These are phyloP conservation scores for Betta splendens DNA, from an alignment of 2,797 vertebrate species.

Conservation along the genomic window DNA sequence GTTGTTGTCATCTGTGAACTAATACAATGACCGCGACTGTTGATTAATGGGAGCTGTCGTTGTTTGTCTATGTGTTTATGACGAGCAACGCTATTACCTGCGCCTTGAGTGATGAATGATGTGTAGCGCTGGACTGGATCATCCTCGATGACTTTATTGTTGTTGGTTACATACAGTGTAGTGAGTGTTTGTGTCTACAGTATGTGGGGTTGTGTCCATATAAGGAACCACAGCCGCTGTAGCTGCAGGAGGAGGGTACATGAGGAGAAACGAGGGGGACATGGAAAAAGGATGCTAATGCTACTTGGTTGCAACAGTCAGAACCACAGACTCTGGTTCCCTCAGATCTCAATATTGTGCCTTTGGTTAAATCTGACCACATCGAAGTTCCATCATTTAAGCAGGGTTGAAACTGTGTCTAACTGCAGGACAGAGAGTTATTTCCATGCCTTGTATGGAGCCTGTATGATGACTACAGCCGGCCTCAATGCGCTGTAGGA, in stretches of 20 bases:
- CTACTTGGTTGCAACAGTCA: conserved; percentile 26
- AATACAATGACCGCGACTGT: conserved; percentile 12
- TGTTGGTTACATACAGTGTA: no score
- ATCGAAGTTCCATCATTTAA: background rate
- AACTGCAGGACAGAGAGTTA: background rate
- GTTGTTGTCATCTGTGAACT: conserved; percentile 15
- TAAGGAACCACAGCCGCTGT: conserved; percentile 40
- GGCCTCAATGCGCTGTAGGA: conserved; percentile 23
- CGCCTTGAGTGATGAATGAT: background rate
- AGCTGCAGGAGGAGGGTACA: conserved; percentile 1
- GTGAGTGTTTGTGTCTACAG: conserved; percentile 21
- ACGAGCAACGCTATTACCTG: no score
- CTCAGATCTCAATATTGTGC: background rate
- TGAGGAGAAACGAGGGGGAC: conserved; percentile 16
- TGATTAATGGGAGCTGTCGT: conserved; percentile 9
- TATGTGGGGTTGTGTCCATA: conserved; percentile 39
- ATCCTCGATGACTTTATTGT: no score
- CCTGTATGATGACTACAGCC: background rate
- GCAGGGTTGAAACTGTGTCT: background rate
- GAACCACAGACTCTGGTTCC: conserved; percentile 15
- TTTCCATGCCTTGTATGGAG: conserved; percentile 52
- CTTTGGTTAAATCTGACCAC: conserved; percentile 29
- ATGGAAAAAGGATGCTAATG: conserved; percentile 26
- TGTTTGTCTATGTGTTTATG: no score
- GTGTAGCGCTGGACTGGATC: background rate